Evolutionary conservation across 2,888 invertebrate species (phyloP).

Genomic region (Chrysomela aeneicollis): DNA sequence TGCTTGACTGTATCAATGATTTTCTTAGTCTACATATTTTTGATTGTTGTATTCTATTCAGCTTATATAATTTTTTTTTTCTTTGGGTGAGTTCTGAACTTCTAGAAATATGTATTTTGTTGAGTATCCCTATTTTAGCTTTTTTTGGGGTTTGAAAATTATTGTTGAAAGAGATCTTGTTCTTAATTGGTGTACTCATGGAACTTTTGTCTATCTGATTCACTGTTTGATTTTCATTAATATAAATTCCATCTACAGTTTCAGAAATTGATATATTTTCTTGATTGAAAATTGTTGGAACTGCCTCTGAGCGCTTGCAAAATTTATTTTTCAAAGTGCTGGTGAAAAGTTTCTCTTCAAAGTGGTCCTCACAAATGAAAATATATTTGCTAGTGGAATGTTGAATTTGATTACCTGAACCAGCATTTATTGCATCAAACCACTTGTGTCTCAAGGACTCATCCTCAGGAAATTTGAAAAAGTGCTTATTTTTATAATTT

Average conservation of each 20-base stretch:
- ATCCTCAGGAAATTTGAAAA: background rate
- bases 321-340: background rate
- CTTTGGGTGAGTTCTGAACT: too few relatives aligned
- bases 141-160: too few relatives aligned
- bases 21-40: background rate
- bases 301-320: background rate
- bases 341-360: background rate
- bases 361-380: constrained; percentile 9
- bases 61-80: too few relatives aligned
- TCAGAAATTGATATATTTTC: too few relatives aligned
- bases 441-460: background rate
- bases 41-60: background rate
- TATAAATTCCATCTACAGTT: background rate
- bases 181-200: too few relatives aligned
- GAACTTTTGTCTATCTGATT: too few relatives aligned
- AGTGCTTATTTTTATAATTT: background rate
- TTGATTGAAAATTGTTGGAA: too few relatives aligned
- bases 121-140: too few relatives aligned
- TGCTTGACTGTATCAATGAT: background rate
- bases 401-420: background rate
- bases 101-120: too few relatives aligned
- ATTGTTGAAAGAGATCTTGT: too few relatives aligned
- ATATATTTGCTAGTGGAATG: background rate
- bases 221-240: too few relatives aligned
- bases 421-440: too few relatives aligned